phyloP scores from a whole-genome alignment of 2,113 vertebrate species.

The Calyptomena viridis region DNA sequence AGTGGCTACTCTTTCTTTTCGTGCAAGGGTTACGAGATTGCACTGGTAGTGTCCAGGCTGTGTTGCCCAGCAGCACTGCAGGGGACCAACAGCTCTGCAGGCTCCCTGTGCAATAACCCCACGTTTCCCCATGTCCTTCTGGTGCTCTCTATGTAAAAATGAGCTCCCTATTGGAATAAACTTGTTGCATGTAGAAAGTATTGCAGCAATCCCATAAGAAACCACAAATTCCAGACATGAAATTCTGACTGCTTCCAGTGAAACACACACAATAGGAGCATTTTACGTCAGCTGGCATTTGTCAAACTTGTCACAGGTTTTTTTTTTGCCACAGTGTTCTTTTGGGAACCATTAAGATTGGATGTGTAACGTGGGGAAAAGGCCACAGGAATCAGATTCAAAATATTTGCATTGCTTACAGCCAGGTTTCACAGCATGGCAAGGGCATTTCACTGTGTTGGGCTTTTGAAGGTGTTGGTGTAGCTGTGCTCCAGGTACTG shows the following conservation, averaged over 20 bases:
- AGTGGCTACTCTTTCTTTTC: not conserved
- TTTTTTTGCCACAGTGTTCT: not conserved
- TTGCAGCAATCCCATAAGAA: not conserved
- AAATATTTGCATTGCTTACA: not conserved
- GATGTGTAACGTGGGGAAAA: not conserved
- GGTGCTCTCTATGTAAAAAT: not conserved
- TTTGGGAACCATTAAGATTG: not conserved
- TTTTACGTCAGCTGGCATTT: not conserved
- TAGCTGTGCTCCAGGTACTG: not conserved
- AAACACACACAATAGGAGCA: not conserved
- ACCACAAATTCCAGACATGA: not conserved
- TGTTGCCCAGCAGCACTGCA: not conserved
- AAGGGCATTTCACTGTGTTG: rapidly evolving
- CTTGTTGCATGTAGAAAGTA: not conserved
- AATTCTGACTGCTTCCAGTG: not conserved
- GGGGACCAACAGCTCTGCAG: not conserved
- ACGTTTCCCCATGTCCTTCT: not conserved
- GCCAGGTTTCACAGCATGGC: not conserved
- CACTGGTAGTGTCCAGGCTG: not conserved
- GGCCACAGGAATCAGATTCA: not conserved
- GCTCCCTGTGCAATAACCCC: not conserved
- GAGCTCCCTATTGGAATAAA: not conserved
- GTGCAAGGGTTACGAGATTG: not conserved
- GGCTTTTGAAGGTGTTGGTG: not conserved
- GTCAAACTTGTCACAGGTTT: not conserved